phyloP scores from a whole-genome alignment of 2,797 vertebrate species.

The Falco cherrug region DNA sequence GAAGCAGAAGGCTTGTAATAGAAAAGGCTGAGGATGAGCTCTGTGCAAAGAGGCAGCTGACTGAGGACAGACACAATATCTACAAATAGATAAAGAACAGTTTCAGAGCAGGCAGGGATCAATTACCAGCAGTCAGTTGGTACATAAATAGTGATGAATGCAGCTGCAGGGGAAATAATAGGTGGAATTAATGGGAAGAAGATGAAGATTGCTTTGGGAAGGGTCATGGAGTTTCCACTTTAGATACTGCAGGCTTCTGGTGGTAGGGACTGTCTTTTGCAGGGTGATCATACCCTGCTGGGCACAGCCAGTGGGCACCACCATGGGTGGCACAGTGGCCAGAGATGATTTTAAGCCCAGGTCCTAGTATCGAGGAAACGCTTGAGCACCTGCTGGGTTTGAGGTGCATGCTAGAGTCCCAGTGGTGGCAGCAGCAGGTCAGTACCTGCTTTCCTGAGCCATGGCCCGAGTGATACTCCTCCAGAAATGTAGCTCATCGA shows the following conservation, averaged over 20 bases:
- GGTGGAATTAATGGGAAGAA: neutral
- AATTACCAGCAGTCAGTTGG: constrained; percentile 13
- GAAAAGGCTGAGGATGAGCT: constrained; percentile 15
- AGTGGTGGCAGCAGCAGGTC: neutral
- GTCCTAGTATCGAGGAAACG: neutral
- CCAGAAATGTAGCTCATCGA: neutral
- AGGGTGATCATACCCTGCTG: neutral
- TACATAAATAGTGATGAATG: constrained; percentile 20
- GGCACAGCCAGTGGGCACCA: neutral
- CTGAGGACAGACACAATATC: neutral
- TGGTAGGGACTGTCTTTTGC: neutral
- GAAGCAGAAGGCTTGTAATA: neutral
- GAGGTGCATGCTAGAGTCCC: neutral
- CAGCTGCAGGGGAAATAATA: neutral
- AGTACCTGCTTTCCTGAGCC: neutral
- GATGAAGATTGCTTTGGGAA: neutral
- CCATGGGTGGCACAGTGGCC: fast-evolving
- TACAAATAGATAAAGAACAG: constrained; percentile 5
- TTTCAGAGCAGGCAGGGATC: neutral
- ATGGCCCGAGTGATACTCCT: fast-evolving
- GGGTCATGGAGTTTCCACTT: neutral
- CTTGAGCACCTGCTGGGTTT: neutral
- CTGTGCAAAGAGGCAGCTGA: neutral
- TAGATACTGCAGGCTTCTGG: neutral
- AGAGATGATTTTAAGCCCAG: neutral